Evolutionary conservation across 2,113 vertebrate species (phyloP).

Genomic region (Ciconia boyciana): DNA sequence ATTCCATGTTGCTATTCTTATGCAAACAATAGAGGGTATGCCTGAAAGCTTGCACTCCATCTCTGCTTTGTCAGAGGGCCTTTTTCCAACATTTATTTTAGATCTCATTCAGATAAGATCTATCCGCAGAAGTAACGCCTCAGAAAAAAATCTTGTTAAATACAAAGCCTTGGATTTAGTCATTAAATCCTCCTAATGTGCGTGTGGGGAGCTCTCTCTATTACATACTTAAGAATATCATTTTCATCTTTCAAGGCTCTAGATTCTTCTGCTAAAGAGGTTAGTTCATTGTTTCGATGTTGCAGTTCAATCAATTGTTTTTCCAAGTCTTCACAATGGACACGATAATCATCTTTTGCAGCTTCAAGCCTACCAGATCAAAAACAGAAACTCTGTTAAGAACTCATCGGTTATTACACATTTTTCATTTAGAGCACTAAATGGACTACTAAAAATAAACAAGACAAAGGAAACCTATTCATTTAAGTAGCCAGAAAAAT

Average conservation of each 20-base stretch:
- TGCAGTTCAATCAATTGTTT: constrained; percentile 93
- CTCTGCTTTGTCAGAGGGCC: background rate
- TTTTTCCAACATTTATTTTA: background rate
- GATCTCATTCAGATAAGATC: background rate
- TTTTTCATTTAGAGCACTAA: background rate
- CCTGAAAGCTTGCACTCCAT: background rate
- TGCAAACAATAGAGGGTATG: background rate
- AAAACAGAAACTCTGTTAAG: background rate
- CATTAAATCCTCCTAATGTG: background rate
- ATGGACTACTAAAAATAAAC: background rate
- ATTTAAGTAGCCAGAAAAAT: background rate
- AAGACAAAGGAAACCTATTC: background rate
- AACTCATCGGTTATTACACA: background rate
- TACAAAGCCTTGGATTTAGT: background rate
- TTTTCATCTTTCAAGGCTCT: constrained; percentile 93
- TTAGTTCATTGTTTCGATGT: constrained; percentile 93
- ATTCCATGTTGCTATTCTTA: background rate
- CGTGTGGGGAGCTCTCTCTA: background rate
- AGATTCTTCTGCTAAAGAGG: constrained; percentile 92
- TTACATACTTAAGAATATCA: constrained; percentile 87
- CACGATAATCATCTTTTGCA: constrained; percentile 96
- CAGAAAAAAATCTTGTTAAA: background rate
- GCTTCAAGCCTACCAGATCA: constrained; percentile 85
- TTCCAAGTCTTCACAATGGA: constrained; percentile 96
- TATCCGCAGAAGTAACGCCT: background rate